These are phyloP conservation scores for Axinella damicornis DNA, from an alignment of 37 sponge, comb jelly and placozoan species.

Conservation along the genomic window DNA sequence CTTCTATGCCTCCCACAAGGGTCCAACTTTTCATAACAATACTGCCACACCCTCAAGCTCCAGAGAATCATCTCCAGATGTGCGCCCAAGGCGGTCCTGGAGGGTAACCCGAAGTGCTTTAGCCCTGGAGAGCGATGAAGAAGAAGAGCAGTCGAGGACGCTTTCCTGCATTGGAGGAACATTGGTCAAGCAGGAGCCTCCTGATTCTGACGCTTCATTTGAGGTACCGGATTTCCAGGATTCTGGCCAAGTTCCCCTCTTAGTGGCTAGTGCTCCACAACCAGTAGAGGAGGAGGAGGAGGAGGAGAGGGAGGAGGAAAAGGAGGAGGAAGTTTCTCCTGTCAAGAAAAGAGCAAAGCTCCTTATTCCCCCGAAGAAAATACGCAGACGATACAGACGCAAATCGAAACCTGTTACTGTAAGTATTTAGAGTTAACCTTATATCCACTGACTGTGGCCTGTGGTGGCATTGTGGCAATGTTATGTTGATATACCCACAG, in stretches of 20 bases:
- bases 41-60: background rate
- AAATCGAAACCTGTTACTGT: too few species aligned
- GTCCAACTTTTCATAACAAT: background rate
- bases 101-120: background rate
- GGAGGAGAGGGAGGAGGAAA: background rate
- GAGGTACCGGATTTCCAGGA: too few species aligned
- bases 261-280: background rate
- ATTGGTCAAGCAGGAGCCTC: background rate
- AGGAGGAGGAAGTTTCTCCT: background rate
- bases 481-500: too few species aligned
- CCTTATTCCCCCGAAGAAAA: too few species aligned
- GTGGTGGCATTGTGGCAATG: too few species aligned
- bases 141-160: background rate
- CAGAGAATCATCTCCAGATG: background rate
- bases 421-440: too few species aligned
- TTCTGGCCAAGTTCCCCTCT: too few species aligned
- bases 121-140: background rate
- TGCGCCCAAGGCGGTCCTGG: background rate
- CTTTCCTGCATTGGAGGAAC: background rate
- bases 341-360: too few species aligned
- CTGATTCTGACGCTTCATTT: too few species aligned
- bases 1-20: background rate
- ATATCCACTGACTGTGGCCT: too few species aligned
- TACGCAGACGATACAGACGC: too few species aligned
- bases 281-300: background rate